Conservation (phyloP, 2,113 vertebrate genomes). For the Nettapus auritus region DNA sequence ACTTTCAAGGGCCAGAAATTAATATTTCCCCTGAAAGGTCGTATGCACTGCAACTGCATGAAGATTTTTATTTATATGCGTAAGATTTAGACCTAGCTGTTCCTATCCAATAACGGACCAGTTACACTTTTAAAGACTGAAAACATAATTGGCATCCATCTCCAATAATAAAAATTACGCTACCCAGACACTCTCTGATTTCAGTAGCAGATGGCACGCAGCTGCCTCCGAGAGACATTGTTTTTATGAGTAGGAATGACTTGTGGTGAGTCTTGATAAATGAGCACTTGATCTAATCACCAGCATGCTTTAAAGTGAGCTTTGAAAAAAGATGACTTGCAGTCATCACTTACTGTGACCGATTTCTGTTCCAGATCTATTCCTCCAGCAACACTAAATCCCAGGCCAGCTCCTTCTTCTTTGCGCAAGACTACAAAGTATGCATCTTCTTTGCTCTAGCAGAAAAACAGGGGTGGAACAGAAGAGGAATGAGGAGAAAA, state of each 20-base stretch:
- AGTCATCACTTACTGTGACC: slow-evolving; percentile 82
- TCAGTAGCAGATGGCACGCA: slow-evolving; percentile 30
- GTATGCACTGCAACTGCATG: not conserved
- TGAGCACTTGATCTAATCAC: slow-evolving; percentile 17
- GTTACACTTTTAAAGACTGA: not conserved
- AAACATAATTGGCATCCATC: not conserved
- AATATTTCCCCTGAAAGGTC: not conserved
- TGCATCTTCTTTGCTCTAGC: slow-evolving; percentile 82
- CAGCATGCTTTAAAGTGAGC: not conserved
- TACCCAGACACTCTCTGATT: not conserved
- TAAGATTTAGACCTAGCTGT: not conserved
- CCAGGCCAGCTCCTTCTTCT: slow-evolving; percentile 91
- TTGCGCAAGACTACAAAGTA: slow-evolving; percentile 89
- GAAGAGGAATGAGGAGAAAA: not conserved
- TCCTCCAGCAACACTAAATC: slow-evolving; percentile 93
- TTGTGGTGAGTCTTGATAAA: slow-evolving; percentile 33
- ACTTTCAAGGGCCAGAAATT: not conserved
- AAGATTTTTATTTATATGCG: not conserved
- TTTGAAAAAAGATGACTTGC: not conserved
- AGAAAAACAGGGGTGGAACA: not conserved
- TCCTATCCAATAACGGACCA: not conserved
- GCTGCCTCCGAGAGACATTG: not conserved
- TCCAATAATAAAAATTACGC: not conserved
- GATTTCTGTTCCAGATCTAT: slow-evolving; percentile 87
- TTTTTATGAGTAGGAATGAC: not conserved